These are phyloP conservation scores for Myotis yumanensis DNA, from an alignment of 2,113 vertebrate genomes.

Conservation along the genomic window DNA sequence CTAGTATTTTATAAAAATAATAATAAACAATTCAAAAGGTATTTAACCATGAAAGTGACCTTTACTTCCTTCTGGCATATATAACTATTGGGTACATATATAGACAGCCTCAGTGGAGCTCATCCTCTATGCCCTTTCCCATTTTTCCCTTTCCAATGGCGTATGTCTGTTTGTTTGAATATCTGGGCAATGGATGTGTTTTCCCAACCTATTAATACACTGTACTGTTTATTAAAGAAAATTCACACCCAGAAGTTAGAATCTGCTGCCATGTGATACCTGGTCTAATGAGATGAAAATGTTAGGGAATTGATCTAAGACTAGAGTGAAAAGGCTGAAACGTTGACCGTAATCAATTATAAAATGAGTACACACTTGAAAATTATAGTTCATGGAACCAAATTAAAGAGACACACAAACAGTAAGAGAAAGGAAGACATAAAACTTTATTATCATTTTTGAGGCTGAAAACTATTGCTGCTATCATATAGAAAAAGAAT, in stretches of 20 bases:
- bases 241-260: constrained; percentile 13
- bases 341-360: background rate
- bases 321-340: background rate
- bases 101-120: background rate
- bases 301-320: background rate
- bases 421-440: background rate
- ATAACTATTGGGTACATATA: background rate
- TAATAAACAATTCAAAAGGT: background rate
- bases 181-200: background rate
- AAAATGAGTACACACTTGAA: background rate
- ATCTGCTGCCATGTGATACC: background rate
- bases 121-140: background rate
- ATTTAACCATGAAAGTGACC: background rate
- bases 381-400: background rate
- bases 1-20: background rate
- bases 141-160: background rate
- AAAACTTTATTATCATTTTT: constrained; percentile 5
- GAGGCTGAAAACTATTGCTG: background rate
- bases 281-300: background rate
- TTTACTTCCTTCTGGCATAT: background rate
- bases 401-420: background rate
- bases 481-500: background rate
- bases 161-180: background rate
- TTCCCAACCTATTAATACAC: background rate
- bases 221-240: background rate